Conservation (phyloP, 2,113 vertebrate species). For the Athene cunicularia region DNA sequence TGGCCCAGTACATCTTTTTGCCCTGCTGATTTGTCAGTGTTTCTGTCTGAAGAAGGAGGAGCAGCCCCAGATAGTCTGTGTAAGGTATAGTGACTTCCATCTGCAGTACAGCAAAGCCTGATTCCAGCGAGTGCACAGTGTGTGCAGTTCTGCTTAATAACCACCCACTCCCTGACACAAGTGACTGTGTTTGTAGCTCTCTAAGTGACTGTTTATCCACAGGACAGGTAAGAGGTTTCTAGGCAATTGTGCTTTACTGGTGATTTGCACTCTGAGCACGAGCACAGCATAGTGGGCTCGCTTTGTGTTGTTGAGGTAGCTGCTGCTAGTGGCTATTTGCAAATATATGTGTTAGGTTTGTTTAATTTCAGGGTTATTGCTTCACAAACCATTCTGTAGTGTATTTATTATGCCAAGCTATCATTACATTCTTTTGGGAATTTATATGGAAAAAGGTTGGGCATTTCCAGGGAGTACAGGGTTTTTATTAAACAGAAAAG, state of each 20-base stretch:
- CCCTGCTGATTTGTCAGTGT: background rate
- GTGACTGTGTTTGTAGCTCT: background rate
- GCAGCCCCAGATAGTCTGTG: background rate
- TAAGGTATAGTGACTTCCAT: background rate
- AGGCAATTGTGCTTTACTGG: background rate
- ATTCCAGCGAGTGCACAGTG: background rate
- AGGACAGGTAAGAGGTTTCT: slow-evolving; percentile 60
- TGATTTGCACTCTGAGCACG: background rate
- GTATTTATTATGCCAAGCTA: background rate
- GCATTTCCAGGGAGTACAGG: background rate
- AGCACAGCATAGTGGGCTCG: accelerated
- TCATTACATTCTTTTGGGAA: background rate
- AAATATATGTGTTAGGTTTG: background rate
- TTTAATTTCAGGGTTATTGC: background rate
- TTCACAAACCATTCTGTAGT: background rate
- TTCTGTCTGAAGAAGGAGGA: background rate
- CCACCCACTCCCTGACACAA: background rate
- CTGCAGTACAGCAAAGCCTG: background rate
- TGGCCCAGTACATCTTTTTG: background rate
- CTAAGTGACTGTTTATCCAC: slow-evolving; percentile 40
- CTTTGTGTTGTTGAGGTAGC: background rate
- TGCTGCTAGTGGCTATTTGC: background rate
- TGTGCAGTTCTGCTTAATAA: background rate
- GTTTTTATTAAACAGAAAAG: background rate
- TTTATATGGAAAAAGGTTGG: background rate